phyloP scores from a whole-genome alignment of 2,888 invertebrate genomes.

The Machimus atricapillus region DNA sequence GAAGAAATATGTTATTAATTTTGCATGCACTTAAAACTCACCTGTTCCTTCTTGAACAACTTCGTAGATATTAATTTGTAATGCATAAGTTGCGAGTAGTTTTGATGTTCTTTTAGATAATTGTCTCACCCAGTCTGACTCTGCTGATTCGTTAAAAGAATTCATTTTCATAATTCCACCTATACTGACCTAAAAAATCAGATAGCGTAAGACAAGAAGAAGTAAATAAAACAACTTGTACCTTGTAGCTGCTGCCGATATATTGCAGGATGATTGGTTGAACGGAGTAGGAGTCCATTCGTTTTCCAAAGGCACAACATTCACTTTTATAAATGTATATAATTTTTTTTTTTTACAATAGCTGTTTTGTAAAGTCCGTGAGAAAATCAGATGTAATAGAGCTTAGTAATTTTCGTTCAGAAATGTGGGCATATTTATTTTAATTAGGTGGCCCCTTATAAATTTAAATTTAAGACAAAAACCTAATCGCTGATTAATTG shows the following conservation, averaged over 20 bases:
- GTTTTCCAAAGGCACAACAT: no score
- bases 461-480: not conserved
- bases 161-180: not conserved
- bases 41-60: not conserved
- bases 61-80: constrained; percentile 69
- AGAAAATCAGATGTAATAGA: no score
- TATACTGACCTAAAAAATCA: not conserved
- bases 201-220: not conserved
- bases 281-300: no score
- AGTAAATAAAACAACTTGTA: not conserved
- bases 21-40: not conserved
- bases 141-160: not conserved
- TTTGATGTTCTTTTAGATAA: not conserved
- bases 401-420: no score
- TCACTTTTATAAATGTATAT: no score
- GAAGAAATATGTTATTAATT: no score
- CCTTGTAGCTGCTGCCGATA: not conserved
- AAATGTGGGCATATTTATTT: not conserved
- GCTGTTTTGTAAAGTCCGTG: no score
- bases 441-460: not conserved
- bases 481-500: not conserved
- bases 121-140: not conserved
- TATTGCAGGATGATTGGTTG: no score
- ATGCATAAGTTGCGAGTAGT: constrained; percentile 70
- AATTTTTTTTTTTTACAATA: no score